Evolutionary conservation across 1,140 invertebrate genomes (phyloP).

Genomic region (Ganaspis sp.): DNA sequence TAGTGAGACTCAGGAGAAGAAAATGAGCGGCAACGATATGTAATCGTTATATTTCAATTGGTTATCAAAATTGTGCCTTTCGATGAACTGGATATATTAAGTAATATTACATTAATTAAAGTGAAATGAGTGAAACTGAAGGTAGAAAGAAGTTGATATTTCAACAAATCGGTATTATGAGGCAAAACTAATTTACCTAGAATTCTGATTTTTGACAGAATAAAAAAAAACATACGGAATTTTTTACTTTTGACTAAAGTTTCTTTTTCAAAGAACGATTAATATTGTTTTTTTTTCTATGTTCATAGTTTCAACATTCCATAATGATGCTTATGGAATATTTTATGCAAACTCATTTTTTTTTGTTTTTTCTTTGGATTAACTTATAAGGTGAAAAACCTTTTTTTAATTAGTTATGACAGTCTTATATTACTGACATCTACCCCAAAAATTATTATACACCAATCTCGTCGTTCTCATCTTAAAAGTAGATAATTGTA

Average conservation of each 20-base stretch:
- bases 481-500: conserved; percentile 23
- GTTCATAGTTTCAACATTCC: too few species aligned
- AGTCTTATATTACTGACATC: conserved; percentile 15
- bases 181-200: neutral
- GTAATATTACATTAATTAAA: conserved; percentile 55
- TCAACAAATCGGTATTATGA: conserved; percentile 8
- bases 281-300: too few species aligned
- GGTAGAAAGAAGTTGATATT: conserved; percentile 13
- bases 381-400: neutral
- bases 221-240: too few species aligned
- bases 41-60: conserved; percentile 63
- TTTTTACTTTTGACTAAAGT: too few species aligned
- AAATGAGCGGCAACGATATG: conserved; percentile 42
- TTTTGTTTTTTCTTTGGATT: too few species aligned
- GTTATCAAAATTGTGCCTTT: conserved; percentile 74
- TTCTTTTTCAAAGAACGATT: too few species aligned
- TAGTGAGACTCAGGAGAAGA: conserved; percentile 31
- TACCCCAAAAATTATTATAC: conserved; percentile 11
- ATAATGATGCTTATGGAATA: too few species aligned
- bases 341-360: too few species aligned
- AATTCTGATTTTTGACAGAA: neutral
- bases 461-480: conserved; percentile 21
- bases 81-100: conserved; percentile 67
- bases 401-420: neutral
- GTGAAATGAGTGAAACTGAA: neutral